A percentile compares a stretch with the other conserved stretches of the same genome.
These are phyloP conservation scores for Drosophila equinoxialis DNA, from an alignment of 1,140 invertebrate species.

Conservation along the genomic window DNA sequence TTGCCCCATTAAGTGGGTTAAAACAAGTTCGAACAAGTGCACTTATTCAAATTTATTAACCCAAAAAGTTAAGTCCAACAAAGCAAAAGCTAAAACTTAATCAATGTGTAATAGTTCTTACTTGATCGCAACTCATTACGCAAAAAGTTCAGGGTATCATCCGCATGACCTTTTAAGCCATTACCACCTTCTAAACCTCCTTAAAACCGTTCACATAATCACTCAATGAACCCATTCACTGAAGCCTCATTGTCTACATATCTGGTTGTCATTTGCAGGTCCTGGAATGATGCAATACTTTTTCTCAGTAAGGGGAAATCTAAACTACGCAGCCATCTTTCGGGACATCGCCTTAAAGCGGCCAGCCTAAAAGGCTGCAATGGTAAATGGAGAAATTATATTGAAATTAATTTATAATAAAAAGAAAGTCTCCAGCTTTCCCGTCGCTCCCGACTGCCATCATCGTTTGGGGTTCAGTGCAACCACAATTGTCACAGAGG, in stretches of 20 bases:
- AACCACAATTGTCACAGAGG: slow-evolving; percentile 52
- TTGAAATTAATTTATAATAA: slow-evolving; percentile 19
- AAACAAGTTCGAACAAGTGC: no score
- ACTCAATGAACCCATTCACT: slow-evolving; percentile 51
- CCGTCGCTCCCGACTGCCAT: background rate
- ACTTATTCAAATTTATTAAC: no score
- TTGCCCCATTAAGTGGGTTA: no score
- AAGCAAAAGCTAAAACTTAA: background rate
- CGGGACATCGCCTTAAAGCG: slow-evolving; percentile 26
- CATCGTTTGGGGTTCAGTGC: slow-evolving; percentile 21
- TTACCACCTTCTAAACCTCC: no score
- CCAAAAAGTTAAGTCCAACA: background rate
- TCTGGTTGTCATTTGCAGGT: slow-evolving; percentile 53
- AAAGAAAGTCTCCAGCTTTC: slow-evolving; percentile 4
- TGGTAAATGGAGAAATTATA: slow-evolving; percentile 10
- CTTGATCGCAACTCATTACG: slow-evolving; percentile 7
- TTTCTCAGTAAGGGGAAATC: background rate
- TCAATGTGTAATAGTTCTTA: background rate
- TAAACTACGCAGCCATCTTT: slow-evolving; percentile 22
- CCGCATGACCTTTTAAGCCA: background rate
- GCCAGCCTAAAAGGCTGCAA: slow-evolving; percentile 53
- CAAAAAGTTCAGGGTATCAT: slow-evolving; percentile 48
- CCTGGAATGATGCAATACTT: background rate
- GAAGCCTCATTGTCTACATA: slow-evolving; percentile 39
- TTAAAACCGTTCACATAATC: background rate